Evolutionary conservation across 2,888 invertebrate genomes (phyloP).

Genomic region (Tipula vernalis): DNA sequence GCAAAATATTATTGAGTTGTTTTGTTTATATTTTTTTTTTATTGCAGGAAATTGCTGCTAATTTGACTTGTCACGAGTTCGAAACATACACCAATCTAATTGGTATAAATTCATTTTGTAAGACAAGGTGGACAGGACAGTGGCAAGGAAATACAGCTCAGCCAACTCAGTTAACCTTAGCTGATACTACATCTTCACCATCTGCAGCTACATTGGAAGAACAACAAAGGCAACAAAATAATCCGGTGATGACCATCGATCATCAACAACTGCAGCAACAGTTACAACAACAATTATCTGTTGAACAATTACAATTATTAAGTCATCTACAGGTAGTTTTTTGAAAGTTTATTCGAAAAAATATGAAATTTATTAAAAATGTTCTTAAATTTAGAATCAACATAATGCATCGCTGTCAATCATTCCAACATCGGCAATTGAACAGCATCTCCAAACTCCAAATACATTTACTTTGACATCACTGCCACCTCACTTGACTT

Average conservation of each 20-base stretch:
- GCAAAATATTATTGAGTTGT: neutral
- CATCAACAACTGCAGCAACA: constrained; percentile 37
- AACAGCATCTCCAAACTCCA: constrained; percentile 25
- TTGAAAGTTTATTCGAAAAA: neutral
- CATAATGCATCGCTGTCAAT: constrained; percentile 18
- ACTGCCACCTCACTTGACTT: constrained; percentile 17
- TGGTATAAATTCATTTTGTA: constrained; percentile 34
- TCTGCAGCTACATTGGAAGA: constrained; percentile 21
- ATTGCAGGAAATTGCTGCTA: constrained; percentile 31
- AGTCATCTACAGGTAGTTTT: constrained; percentile 30
- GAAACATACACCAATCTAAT: constrained; percentile 25
- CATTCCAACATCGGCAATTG: constrained; percentile 26
- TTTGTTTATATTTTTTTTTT: neutral
- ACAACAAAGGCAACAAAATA: constrained; percentile 24
- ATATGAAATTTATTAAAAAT: neutral
- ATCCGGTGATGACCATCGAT: constrained; percentile 29
- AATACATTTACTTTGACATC: constrained; percentile 24
- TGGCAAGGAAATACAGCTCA: constrained; percentile 24
- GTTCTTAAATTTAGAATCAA: constrained; percentile 24
- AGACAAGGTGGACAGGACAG: constrained; percentile 32
- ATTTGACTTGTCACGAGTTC: constrained; percentile 33
- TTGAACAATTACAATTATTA: constrained; percentile 36
- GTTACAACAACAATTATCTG: constrained; percentile 31
- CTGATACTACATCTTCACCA: neutral
- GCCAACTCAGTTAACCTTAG: constrained; percentile 15